These are phyloP conservation scores for Mesorhabditis sp. DNA, from an alignment of 2,888 invertebrate species.

Conservation along the genomic window DNA sequence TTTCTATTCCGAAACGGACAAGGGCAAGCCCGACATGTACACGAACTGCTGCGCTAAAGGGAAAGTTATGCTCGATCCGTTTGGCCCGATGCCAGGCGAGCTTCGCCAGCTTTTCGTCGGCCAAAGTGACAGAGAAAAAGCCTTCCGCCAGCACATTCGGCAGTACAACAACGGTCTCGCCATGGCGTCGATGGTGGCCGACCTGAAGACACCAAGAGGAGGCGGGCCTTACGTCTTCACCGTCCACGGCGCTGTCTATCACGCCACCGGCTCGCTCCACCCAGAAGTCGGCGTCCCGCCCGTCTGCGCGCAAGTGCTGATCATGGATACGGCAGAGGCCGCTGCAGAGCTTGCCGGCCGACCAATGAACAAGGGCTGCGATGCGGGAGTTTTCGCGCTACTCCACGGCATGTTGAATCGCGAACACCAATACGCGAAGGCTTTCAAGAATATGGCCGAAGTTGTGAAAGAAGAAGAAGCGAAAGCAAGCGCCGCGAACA, in stretches of 20 bases:
- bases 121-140: background rate
- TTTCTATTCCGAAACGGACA: no score
- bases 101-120: background rate
- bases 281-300: constrained; percentile 6
- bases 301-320: constrained; percentile 14
- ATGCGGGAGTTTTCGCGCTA: background rate
- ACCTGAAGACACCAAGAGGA: constrained; percentile 16
- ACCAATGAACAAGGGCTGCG: constrained; percentile 6
- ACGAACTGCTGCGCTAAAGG: no score
- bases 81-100: no score
- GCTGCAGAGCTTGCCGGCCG: constrained; percentile 8
- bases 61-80: no score
- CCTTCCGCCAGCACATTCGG: constrained; percentile 8
- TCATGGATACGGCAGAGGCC: constrained; percentile 12
- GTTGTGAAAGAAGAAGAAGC: background rate
- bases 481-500: background rate
- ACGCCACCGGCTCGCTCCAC: constrained; percentile 11
- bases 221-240: constrained; percentile 21
- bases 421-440: background rate
- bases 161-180: constrained; percentile 20
- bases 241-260: constrained; percentile 20
- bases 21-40: no score
- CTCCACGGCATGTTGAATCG: background rate
- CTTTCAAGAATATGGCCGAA: background rate
- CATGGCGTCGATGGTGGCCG: constrained; percentile 19